phyloP scores from a whole-genome alignment of 2,113 vertebrate genomes.

The Dendrocopos noguchii region DNA sequence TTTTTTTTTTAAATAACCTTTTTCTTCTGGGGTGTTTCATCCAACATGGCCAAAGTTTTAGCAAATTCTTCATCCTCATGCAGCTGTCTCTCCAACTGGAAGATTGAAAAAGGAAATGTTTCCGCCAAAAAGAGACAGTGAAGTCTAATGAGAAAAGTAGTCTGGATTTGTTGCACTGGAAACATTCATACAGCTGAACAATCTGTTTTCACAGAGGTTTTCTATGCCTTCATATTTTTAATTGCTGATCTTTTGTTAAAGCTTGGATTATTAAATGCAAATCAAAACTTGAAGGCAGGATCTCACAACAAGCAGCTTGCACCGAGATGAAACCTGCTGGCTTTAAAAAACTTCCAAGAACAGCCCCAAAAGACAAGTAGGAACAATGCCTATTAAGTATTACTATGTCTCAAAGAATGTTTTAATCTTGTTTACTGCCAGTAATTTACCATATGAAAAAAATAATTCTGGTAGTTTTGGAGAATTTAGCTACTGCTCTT shows the following conservation, averaged over 20 bases:
- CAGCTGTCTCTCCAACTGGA: conserved; percentile 90
- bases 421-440: neutral
- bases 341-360: neutral
- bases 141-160: neutral
- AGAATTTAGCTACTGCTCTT: neutral
- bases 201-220: neutral
- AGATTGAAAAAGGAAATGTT: neutral
- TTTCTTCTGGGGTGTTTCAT: conserved; percentile 85
- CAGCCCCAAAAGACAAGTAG: neutral
- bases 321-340: neutral
- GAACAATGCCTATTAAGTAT: neutral
- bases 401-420: accelerated
- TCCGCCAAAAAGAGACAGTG: neutral
- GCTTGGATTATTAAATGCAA: neutral
- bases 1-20: conserved; percentile 84
- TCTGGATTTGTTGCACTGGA: neutral
- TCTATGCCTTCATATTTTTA: neutral
- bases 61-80: conserved; percentile 97
- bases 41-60: conserved; percentile 90
- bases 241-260: neutral
- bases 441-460: neutral
- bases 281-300: neutral
- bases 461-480: neutral
- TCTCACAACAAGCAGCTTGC: neutral
- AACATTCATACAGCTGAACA: neutral